phyloP scores from a whole-genome alignment of 2,797 vertebrate genomes.

The Typhlichthys eigenmanni region DNA sequence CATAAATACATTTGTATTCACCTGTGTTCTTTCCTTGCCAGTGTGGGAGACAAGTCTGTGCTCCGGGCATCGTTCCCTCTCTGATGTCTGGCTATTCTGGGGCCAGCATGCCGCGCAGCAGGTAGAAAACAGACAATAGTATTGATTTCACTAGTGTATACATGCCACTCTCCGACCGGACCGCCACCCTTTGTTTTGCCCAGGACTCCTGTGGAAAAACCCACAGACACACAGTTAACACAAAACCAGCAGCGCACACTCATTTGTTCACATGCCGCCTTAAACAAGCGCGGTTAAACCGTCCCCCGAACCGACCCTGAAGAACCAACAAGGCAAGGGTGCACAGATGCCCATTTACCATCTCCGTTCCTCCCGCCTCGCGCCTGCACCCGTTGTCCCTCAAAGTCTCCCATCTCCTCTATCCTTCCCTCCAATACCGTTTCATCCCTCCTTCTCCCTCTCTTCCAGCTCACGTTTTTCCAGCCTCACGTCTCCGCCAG shows the following conservation, averaged over 20 bases:
- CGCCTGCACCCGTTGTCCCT: neutral
- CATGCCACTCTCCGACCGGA: constrained; percentile 62
- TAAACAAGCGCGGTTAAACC: constrained; percentile 34
- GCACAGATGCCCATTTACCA: neutral
- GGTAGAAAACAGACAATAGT: constrained; percentile 76
- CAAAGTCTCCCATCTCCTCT: neutral
- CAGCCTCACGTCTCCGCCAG: constrained; percentile 66
- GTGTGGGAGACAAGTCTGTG: constrained; percentile 38
- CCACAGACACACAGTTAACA: constrained; percentile 42
- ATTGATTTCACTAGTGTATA: constrained; percentile 72
- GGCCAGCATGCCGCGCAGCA: constrained; percentile 73
- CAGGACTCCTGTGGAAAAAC: constrained; percentile 37
- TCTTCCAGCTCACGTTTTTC: constrained; percentile 61
- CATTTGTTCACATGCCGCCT: constrained; percentile 33
- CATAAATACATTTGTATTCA: constrained; percentile 2
- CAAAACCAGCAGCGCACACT: constrained; percentile 39
- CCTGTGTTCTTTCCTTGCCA: constrained; percentile 34
- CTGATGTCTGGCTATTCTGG: constrained; percentile 44
- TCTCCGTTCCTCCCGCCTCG: neutral
- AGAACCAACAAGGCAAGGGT: constrained; percentile 24
- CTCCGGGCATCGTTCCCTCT: constrained; percentile 35
- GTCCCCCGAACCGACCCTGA: constrained; percentile 32
- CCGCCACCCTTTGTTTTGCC: constrained; percentile 65
- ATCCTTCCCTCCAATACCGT: neutral
- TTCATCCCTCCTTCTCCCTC: constrained; percentile 57